Conservation (phyloP, 2,797 vertebrate genomes). For the Pogonophryne albipinna region DNA sequence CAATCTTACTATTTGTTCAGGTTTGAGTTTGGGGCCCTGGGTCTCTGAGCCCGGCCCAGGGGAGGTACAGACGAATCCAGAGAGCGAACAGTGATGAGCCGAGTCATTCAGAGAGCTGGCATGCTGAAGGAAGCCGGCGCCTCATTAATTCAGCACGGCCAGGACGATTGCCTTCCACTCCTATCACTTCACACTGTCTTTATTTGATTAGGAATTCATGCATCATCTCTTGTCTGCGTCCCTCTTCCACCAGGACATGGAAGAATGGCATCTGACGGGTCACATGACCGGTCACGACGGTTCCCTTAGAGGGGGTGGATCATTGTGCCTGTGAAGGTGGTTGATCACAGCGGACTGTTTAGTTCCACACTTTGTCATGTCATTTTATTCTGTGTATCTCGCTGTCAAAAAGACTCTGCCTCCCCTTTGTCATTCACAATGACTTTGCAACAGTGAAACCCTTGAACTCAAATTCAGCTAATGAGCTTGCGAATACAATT, state of each 20-base stretch:
- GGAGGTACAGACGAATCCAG: slow-evolving; percentile 18
- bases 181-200: slow-evolving; percentile 66
- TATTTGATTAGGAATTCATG: slow-evolving; percentile 77
- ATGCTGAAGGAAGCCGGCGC: slow-evolving; percentile 56
- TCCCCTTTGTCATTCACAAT: slow-evolving; percentile 5
- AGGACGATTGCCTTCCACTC: slow-evolving; percentile 64
- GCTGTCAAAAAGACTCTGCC: slow-evolving; percentile 48
- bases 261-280: slow-evolving; percentile 33
- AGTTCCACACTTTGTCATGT: slow-evolving; percentile 70
- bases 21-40: slow-evolving; percentile 6
- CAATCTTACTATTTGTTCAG: slow-evolving; percentile 15
- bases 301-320: slow-evolving; percentile 45
- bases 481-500: background rate
- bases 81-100: slow-evolving; percentile 54
- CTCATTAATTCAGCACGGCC: slow-evolving; percentile 68
- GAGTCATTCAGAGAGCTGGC: slow-evolving; percentile 62
- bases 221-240: slow-evolving; percentile 65
- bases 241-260: slow-evolving; percentile 33
- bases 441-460: slow-evolving; percentile 8
- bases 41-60: background rate
- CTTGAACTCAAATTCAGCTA: slow-evolving; percentile 4
- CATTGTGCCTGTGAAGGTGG: slow-evolving; percentile 54
- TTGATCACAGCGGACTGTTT: slow-evolving; percentile 70
- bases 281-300: slow-evolving; percentile 52
- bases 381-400: slow-evolving; percentile 57